A percentile compares a stretch with the other conserved stretches of the same genome.
Conservation (phyloP, 2,888 invertebrate species). For the Lasioglossum figueresi region DNA sequence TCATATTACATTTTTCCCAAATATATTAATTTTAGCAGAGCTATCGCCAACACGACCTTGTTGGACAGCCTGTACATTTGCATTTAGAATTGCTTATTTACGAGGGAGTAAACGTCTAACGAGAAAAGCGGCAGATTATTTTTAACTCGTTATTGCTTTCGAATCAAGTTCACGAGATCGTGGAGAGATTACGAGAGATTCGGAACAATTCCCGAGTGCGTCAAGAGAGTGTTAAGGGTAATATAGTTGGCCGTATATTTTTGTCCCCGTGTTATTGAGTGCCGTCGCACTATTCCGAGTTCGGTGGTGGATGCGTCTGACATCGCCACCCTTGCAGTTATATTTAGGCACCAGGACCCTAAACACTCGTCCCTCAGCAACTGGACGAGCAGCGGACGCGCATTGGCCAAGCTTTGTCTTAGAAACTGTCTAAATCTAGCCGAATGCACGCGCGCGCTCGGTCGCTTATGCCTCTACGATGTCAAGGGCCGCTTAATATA, state of each 20-base stretch:
- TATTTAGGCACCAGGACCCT: constrained; percentile 68
- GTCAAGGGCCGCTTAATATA: constrained; percentile 75
- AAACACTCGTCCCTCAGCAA: constrained; percentile 46
- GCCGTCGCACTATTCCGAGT: constrained; percentile 62
- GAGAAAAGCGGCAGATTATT: not conserved
- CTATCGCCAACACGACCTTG: too few species aligned
- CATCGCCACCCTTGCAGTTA: constrained; percentile 65
- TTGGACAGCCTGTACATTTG: not conserved
- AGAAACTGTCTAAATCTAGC: constrained; percentile 64
- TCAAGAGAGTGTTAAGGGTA: not conserved
- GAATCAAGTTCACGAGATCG: not conserved
- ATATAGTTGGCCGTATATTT: constrained; percentile 30
- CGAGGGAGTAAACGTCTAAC: not conserved
- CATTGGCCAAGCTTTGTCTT: constrained; percentile 64
- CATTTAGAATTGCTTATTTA: not conserved
- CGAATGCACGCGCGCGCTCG: constrained; percentile 47
- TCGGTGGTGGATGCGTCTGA: constrained; percentile 42
- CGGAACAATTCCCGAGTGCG: constrained; percentile 15
- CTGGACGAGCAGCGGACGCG: constrained; percentile 61
- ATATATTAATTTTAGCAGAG: too few species aligned
- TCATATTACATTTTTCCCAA: too few species aligned
- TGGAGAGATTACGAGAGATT: not conserved
- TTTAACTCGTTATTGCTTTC: not conserved
- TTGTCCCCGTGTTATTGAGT: constrained; percentile 13
- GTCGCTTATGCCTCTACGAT: constrained; percentile 60